Percentiles rank a stretch among this genome's conserved stretches.
Evolutionary conservation across 1,140 invertebrate genomes (phyloP).

Genomic region (Vollenhovia emeryi): DNA sequence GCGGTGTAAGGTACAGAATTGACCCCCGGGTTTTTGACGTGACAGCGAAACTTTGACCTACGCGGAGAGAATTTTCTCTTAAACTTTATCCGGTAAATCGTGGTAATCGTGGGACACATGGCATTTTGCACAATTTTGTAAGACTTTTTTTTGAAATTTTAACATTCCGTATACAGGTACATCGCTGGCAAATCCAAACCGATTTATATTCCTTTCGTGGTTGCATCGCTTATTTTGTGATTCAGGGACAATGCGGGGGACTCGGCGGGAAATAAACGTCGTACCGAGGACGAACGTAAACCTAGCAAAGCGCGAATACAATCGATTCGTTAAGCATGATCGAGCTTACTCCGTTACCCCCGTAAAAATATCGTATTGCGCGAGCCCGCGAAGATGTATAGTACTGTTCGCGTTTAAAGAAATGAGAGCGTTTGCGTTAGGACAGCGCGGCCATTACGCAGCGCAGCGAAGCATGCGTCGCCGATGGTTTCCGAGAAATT

Average conservation of each 20-base stretch:
- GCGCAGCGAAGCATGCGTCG: constrained; percentile 45
- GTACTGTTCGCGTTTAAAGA: constrained; percentile 14
- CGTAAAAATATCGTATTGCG: not conserved
- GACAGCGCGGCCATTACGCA: constrained; percentile 22
- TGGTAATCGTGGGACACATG: too few species aligned
- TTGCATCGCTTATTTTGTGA: not conserved
- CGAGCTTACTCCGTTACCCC: constrained; percentile 1
- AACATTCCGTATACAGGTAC: not conserved
- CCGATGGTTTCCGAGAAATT: constrained; percentile 56
- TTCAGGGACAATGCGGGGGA: not conserved
- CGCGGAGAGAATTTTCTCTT: not conserved
- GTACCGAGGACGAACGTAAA: not conserved
- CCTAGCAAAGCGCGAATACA: constrained; percentile 10
- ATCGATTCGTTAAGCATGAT: constrained; percentile 12
- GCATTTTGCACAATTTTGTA: too few species aligned
- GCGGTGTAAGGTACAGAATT: too few species aligned
- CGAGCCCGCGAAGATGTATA: not conserved
- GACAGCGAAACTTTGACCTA: not conserved
- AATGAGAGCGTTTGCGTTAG: constrained; percentile 1
- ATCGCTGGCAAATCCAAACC: not conserved
- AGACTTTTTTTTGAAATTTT: too few species aligned
- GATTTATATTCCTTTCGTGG: not conserved
- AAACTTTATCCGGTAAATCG: not conserved
- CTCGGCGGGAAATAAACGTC: not conserved
- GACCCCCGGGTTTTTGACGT: not conserved